A percentile compares a stretch with the other conserved stretches of the same genome.
phyloP scores from a whole-genome alignment of 2,797 vertebrate species.

The Hyperoplus lanceolatus region DNA sequence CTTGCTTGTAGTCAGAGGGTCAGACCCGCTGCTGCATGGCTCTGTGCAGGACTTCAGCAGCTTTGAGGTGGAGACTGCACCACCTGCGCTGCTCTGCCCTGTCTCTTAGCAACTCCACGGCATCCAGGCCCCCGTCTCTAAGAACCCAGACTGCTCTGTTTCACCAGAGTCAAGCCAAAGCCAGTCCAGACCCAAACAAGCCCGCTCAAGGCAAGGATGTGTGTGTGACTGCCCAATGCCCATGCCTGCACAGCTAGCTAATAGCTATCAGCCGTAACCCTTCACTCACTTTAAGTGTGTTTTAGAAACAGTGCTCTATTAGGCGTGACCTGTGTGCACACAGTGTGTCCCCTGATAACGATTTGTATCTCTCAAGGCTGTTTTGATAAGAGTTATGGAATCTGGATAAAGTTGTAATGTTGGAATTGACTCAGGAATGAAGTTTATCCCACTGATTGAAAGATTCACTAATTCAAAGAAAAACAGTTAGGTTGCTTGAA shows the following conservation, averaged over 20 bases:
- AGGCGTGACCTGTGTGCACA: background rate
- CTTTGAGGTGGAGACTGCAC: conserved; percentile 64
- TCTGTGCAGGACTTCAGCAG: conserved; percentile 55
- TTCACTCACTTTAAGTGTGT: background rate
- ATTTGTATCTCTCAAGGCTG: background rate
- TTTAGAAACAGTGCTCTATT: conserved; percentile 1
- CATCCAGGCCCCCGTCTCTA: conserved; percentile 49
- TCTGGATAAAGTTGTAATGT: background rate
- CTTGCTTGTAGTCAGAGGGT: conserved; percentile 65
- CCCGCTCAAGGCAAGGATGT: conserved; percentile 77
- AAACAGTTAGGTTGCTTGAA: no score
- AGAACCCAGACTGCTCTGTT: conserved; percentile 64
- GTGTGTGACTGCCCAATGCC: conserved; percentile 13
- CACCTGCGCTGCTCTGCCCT: conserved; percentile 51
- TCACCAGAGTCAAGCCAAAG: conserved; percentile 76
- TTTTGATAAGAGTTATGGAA: background rate
- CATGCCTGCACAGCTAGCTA: background rate
- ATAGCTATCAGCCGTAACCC: background rate
- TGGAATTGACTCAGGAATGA: background rate
- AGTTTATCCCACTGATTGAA: background rate
- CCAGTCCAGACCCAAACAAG: conserved; percentile 72
- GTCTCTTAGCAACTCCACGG: conserved; percentile 43
- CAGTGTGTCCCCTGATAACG: background rate
- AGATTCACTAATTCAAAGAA: background rate
- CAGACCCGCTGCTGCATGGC: conserved; percentile 55